phyloP scores from a whole-genome alignment of 2,888 invertebrate genomes.

The Ophioninae sp. region DNA sequence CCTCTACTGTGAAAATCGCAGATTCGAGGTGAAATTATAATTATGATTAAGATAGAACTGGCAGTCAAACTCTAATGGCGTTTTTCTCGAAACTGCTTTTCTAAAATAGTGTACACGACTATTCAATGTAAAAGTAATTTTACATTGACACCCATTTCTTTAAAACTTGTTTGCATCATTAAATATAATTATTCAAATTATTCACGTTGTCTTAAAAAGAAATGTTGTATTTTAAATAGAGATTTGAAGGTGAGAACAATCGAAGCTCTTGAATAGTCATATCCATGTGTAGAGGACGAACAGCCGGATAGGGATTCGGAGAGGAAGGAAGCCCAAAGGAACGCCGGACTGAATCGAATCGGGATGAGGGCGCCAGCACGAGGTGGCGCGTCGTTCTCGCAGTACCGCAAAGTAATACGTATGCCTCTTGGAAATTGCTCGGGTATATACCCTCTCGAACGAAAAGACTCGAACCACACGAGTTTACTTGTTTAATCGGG shows the following conservation, averaged over 20 bases:
- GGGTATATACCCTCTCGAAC: constrained; percentile 1
- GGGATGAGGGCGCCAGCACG: constrained; percentile 49
- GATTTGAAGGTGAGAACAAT: background rate
- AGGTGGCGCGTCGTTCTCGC: constrained; percentile 32
- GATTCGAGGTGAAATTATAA: too few relatives aligned
- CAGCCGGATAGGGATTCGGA: constrained; percentile 21
- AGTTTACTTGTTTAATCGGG: background rate
- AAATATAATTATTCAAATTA: too few relatives aligned
- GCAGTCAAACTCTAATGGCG: too few relatives aligned
- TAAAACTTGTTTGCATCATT: too few relatives aligned
- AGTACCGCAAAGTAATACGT: constrained; percentile 57
- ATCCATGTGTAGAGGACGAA: background rate
- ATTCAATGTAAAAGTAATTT: too few relatives aligned
- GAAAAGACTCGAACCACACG: background rate
- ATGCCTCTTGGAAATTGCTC: constrained; percentile 53
- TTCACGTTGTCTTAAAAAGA: too few relatives aligned
- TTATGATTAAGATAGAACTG: too few relatives aligned
- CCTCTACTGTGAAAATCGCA: too few relatives aligned
- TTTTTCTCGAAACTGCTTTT: too few relatives aligned
- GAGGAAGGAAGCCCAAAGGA: constrained; percentile 1
- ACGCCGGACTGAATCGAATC: constrained; percentile 47
- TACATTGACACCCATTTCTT: too few relatives aligned
- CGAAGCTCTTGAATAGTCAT: background rate
- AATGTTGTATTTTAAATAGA: too few relatives aligned
- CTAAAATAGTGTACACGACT: too few relatives aligned